Conservation (phyloP, 2,113 vertebrate genomes). For the pig (Sus scrofa) region DNA sequence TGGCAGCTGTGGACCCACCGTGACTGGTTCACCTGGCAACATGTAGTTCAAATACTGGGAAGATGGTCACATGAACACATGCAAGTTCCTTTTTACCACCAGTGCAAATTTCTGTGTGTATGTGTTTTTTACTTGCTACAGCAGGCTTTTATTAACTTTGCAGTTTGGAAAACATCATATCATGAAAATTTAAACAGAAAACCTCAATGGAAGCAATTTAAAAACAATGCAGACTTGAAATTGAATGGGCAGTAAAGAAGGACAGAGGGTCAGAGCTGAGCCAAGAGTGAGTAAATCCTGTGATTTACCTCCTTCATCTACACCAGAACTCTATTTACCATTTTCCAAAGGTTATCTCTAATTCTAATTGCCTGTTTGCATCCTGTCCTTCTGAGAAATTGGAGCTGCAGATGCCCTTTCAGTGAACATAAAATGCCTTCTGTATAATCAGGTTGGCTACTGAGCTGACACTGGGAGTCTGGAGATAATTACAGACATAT, state of each 20-base stretch:
- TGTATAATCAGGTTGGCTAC: neutral
- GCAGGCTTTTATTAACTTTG: neutral
- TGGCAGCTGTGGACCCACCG: rapidly evolving
- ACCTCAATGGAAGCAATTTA: neutral
- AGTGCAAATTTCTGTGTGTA: neutral
- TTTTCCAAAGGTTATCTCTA: slow-evolving; percentile 54
- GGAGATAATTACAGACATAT: neutral
- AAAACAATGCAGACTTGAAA: neutral
- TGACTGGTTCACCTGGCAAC: rapidly evolving
- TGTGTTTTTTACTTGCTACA: neutral
- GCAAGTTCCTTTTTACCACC: neutral
- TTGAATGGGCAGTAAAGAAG: neutral
- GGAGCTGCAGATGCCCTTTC: neutral
- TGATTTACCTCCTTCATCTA: neutral
- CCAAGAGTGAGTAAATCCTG: neutral
- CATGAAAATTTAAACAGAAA: slow-evolving; percentile 16
- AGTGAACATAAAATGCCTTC: neutral
- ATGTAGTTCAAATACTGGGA: rapidly evolving
- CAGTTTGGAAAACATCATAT: neutral
- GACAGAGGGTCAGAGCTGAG: neutral
- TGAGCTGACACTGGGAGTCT: neutral
- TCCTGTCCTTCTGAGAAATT: neutral
- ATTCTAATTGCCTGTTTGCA: slow-evolving; percentile 29
- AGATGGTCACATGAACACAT: neutral
- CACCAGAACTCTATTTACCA: neutral